Percentiles rank a stretch among this genome's conserved stretches.
Conservation (phyloP, 2,888 invertebrate species). For the Chrysolina americana region DNA sequence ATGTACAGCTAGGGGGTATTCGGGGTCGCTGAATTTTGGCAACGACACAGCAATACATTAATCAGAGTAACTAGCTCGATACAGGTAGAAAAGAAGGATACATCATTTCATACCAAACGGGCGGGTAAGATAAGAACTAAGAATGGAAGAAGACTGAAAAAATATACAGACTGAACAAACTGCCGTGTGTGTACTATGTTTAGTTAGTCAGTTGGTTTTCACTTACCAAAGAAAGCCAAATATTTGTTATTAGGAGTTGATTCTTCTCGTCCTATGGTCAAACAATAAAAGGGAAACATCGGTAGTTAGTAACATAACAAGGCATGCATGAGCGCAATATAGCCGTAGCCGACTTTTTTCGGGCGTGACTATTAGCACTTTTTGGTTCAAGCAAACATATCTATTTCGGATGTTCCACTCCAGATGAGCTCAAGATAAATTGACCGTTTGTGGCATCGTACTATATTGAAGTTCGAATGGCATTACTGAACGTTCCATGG, state of each 20-base stretch:
- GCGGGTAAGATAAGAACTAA: slow-evolving; percentile 56
- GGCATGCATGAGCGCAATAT: slow-evolving; percentile 66
- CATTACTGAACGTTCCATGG: background rate
- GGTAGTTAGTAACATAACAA: slow-evolving; percentile 71
- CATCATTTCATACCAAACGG: slow-evolving; percentile 54
- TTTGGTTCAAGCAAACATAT: slow-evolving; percentile 17
- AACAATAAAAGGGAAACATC: slow-evolving; percentile 82
- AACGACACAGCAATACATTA: slow-evolving; percentile 46
- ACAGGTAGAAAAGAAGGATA: slow-evolving; percentile 54
- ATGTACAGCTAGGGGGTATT: slow-evolving; percentile 51
- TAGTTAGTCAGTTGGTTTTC: slow-evolving; percentile 71
- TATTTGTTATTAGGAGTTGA: slow-evolving; percentile 95
- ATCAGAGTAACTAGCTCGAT: slow-evolving; percentile 58
- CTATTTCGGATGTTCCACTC: slow-evolving; percentile 9
- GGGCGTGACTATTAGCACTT: slow-evolving; percentile 8
- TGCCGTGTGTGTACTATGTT: slow-evolving; percentile 70
- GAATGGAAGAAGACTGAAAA: slow-evolving; percentile 62
- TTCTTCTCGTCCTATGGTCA: slow-evolving; percentile 94
- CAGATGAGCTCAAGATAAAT: background rate
- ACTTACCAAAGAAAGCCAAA: slow-evolving; percentile 97
- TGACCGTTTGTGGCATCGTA: background rate
- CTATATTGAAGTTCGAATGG: background rate
- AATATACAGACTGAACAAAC: slow-evolving; percentile 61
- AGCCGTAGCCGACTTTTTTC: slow-evolving; percentile 5
- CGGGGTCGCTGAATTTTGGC: slow-evolving; percentile 41